Evolutionary conservation across 2,888 invertebrate genomes (phyloP).

Genomic region (Pilophorus perplexus): DNA sequence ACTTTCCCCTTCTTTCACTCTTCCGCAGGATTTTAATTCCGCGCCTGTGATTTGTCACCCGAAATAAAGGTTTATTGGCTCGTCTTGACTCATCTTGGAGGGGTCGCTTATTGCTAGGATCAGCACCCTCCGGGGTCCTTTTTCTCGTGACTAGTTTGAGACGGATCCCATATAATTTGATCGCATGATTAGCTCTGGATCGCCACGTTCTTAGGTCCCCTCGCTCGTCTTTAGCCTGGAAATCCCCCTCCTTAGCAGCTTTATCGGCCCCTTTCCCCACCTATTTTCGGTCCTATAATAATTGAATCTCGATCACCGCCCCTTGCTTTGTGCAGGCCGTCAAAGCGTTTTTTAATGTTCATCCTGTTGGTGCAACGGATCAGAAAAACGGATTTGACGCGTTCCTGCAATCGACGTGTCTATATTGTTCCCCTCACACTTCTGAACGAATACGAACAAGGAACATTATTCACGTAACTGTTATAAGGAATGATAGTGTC

Average conservation of each 20-base stretch:
- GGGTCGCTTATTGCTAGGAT: slow-evolving; percentile 33
- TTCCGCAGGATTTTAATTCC: slow-evolving; percentile 29
- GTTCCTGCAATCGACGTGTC: too few species aligned
- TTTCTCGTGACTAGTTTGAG: slow-evolving; percentile 20
- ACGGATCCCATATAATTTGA: slow-evolving; percentile 32
- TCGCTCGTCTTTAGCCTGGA: neutral
- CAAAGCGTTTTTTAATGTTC: slow-evolving; percentile 2
- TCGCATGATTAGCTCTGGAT: slow-evolving; percentile 38
- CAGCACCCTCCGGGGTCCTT: slow-evolving; percentile 16
- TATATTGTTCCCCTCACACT: too few species aligned
- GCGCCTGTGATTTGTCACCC: slow-evolving; percentile 26
- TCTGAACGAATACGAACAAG: too few species aligned
- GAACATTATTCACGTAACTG: too few species aligned
- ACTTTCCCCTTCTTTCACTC: neutral
- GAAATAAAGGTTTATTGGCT: slow-evolving; percentile 31
- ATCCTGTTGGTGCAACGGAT: too few species aligned
- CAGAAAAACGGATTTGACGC: too few species aligned
- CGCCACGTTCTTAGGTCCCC: slow-evolving; percentile 5
- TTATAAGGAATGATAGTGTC: too few species aligned
- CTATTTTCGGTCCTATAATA: neutral
- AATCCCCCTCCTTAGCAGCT: slow-evolving; percentile 17
- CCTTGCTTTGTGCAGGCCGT: neutral
- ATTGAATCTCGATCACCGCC: slow-evolving; percentile 26
- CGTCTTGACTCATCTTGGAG: slow-evolving; percentile 13
- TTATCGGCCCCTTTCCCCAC: slow-evolving; percentile 14